Evolutionary conservation across 2,888 invertebrate species (phyloP).

Genomic region (Volucella zonaria): DNA sequence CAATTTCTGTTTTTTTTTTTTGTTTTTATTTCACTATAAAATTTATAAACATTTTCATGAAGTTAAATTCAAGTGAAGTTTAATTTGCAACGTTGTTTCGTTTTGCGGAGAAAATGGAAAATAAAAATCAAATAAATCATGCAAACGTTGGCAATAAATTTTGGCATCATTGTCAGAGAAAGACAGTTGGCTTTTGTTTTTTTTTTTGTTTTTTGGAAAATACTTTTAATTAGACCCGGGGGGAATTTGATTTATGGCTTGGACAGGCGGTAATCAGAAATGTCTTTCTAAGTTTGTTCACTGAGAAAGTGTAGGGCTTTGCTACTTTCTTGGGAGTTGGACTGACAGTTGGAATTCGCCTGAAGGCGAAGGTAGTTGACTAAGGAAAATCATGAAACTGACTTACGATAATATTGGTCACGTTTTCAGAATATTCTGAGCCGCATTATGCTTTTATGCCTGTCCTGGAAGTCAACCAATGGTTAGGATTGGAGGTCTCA

Average conservation of each 20-base stretch:
- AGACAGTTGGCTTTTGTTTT: conserved; percentile 61
- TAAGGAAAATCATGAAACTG: no score
- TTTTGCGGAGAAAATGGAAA: background rate
- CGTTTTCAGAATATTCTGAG: no score
- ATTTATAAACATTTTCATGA: background rate
- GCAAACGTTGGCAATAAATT: conserved; percentile 34
- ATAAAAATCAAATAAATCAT: conserved; percentile 28
- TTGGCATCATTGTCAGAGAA: conserved; percentile 54
- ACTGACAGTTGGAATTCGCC: no score
- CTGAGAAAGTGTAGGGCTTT: no score
- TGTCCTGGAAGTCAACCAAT: no score
- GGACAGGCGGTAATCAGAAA: background rate
- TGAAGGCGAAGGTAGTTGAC: no score
- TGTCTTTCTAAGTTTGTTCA: background rate
- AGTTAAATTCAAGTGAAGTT: conserved; percentile 17
- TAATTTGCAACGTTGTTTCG: conserved; percentile 30
- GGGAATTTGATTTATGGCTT: conserved; percentile 38
- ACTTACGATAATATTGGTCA: no score
- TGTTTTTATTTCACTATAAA: no score
- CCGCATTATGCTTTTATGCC: no score
- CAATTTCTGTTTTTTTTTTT: no score
- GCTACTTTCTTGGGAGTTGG: no score
- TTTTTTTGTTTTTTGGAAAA: background rate
- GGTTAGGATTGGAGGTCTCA: no score
- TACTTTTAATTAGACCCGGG: background rate